phyloP scores from a whole-genome alignment of 2,113 vertebrate genomes.

The Trogon surrucura region DNA sequence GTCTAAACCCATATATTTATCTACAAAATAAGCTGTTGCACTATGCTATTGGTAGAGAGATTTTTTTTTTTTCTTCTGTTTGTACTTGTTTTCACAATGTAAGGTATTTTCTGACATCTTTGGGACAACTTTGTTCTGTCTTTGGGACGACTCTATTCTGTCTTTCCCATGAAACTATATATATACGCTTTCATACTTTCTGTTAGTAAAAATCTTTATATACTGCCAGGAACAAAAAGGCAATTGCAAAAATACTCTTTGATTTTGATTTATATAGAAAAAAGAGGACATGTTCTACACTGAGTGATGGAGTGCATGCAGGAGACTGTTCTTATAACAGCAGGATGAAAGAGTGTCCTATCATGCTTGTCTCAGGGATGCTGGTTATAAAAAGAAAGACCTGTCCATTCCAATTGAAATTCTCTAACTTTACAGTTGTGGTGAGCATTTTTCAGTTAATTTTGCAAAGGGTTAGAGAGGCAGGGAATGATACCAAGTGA shows the following conservation, averaged over 20 bases:
- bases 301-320: not conserved
- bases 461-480: not conserved
- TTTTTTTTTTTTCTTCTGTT: not conserved
- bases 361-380: not conserved
- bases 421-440: not conserved
- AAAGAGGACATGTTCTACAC: not conserved
- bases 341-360: not conserved
- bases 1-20: not conserved
- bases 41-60: not conserved
- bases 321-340: not conserved
- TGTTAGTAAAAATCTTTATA: not conserved
- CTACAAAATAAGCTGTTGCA: not conserved
- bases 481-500: not conserved
- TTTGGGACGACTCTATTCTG: rapidly evolving
- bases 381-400: not conserved
- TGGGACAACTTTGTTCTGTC: rapidly evolving
- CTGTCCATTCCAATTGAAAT: not conserved
- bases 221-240: not conserved
- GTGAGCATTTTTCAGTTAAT: not conserved
- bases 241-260: not conserved
- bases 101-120: not conserved
- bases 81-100: not conserved
- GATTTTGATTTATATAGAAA: not conserved
- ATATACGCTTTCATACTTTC: not conserved
- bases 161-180: not conserved